Percentiles rank a stretch among this genome's conserved stretches.
These are phyloP conservation scores for Salvelinus fontinalis DNA, from an alignment of 2,113 vertebrate species.

Conservation along the genomic window DNA sequence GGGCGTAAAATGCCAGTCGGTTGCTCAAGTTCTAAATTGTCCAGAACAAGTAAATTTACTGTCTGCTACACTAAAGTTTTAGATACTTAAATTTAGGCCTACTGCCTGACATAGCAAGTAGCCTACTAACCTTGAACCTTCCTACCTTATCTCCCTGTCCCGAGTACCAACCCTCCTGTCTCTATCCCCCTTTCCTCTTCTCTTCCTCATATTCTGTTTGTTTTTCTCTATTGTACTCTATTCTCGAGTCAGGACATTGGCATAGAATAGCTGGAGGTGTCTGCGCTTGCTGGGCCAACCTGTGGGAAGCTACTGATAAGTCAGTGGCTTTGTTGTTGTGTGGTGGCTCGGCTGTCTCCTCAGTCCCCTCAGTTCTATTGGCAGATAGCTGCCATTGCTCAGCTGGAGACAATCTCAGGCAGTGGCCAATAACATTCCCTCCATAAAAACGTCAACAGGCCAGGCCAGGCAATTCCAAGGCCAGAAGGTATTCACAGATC, in stretches of 20 bases:
- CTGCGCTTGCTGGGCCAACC: background rate
- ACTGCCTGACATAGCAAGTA: too few species aligned
- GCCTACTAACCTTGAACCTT: background rate
- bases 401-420: constrained; percentile 4
- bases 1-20: background rate
- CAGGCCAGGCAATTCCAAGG: constrained; percentile 10
- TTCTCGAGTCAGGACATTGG: background rate
- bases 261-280: constrained; percentile 8
- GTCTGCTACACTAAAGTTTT: too few species aligned
- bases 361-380: background rate
- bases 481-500: constrained; percentile 40
- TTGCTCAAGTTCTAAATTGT: background rate
- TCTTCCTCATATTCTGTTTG: background rate
- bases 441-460: constrained; percentile 26
- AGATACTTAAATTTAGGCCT: too few species aligned
- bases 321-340: background rate
- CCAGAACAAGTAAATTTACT: too few species aligned
- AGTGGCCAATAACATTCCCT: constrained; percentile 38
- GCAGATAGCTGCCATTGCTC: background rate
- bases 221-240: background rate
- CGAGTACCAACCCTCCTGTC: background rate
- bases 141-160: background rate
- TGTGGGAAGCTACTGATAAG: constrained; percentile 22
- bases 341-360: background rate
- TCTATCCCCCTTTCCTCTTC: background rate